Evolutionary conservation across 2,113 vertebrate genomes (phyloP).

Genomic region (Leptosomus discolor): DNA sequence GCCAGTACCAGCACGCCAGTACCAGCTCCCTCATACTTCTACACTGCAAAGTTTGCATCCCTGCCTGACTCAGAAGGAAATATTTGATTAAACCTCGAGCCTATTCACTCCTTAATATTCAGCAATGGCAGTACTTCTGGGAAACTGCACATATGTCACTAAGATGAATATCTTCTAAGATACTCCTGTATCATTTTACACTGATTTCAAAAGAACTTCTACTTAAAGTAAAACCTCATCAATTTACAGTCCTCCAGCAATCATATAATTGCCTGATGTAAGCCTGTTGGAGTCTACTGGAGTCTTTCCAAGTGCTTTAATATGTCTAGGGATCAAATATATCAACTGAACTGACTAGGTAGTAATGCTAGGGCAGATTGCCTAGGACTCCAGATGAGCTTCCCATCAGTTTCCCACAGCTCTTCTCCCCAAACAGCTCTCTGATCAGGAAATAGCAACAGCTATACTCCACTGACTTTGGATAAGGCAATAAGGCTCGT

Average conservation of each 20-base stretch:
- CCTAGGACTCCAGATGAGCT: conserved; percentile 7
- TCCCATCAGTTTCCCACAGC: not conserved
- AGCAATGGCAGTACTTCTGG: not conserved
- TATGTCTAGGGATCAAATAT: not conserved
- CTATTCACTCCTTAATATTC: not conserved
- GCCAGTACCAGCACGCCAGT: rapidly evolving
- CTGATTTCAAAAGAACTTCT: conserved; percentile 1
- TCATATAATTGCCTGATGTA: not conserved
- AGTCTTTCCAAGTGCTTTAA: conserved; percentile 12
- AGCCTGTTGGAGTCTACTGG: conserved; percentile 3
- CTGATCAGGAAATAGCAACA: not conserved
- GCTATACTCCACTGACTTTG: not conserved
- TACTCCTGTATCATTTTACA: not conserved
- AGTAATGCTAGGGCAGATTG: not conserved
- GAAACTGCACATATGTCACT: not conserved
- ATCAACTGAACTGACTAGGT: not conserved
- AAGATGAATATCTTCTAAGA: not conserved
- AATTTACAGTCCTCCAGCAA: not conserved
- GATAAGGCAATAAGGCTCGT: not conserved
- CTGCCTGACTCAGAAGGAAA: not conserved
- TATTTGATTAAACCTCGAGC: not conserved
- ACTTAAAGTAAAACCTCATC: not conserved
- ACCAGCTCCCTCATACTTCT: not conserved
- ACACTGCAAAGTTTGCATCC: not conserved
- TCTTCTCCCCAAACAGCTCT: not conserved